Evolutionary conservation across 2,888 invertebrate species (phyloP).

Genomic region (Polyploca ridens): DNA sequence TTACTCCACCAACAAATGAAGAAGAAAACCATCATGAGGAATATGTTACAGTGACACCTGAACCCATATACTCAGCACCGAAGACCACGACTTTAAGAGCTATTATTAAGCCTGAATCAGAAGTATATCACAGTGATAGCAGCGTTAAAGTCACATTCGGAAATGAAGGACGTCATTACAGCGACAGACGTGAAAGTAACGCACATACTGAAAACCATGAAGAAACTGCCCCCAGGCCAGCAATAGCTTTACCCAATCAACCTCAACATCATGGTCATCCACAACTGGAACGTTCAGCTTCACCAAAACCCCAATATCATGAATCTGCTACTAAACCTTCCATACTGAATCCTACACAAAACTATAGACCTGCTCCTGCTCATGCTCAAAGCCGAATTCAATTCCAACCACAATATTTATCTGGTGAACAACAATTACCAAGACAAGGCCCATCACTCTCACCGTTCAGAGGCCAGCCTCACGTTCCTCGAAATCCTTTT

Average conservation of each 20-base stretch:
- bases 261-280: conserved; percentile 53
- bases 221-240: conserved; percentile 87
- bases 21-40: conserved; percentile 83
- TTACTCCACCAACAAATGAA: conserved; percentile 88
- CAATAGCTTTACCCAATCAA: conserved; percentile 82
- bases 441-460: conserved; percentile 70
- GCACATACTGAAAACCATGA: conserved; percentile 75
- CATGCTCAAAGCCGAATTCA: conserved; percentile 70
- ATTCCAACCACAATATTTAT: conserved; percentile 71
- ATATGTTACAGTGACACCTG: conserved; percentile 83
- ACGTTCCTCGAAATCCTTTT: conserved; percentile 62
- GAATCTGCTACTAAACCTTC: conserved; percentile 53
- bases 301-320: conserved; percentile 55
- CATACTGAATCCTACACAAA: conserved; percentile 38
- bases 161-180: conserved; percentile 82
- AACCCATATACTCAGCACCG: conserved; percentile 79
- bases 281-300: conserved; percentile 59
- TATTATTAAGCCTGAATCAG: conserved; percentile 94
- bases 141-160: conserved; percentile 94
- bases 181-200: conserved; percentile 65
- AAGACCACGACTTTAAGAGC: conserved; percentile 92
- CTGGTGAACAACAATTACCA: conserved; percentile 75
- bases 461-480: conserved; percentile 68
- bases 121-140: conserved; percentile 91
- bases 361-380: conserved; percentile 52